Evolutionary conservation across 2,888 invertebrate species (phyloP).

Genomic region (Lithophane ornitopus): DNA sequence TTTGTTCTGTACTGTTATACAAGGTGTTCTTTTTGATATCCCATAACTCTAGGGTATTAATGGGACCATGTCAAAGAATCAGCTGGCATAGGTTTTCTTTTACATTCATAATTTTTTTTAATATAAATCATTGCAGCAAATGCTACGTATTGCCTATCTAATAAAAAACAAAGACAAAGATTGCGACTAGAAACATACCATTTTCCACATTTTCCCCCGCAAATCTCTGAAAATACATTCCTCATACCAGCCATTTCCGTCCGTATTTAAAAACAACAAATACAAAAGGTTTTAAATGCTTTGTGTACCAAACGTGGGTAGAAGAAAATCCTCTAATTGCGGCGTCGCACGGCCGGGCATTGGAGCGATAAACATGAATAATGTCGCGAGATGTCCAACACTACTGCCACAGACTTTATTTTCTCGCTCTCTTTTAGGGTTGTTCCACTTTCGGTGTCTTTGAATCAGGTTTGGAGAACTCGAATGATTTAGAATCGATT

Average conservation of each 20-base stretch:
- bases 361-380: constrained; percentile 88
- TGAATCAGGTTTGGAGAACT: constrained; percentile 47
- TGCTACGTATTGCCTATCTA: neutral
- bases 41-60: too few species aligned
- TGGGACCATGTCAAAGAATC: too few species aligned
- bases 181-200: neutral
- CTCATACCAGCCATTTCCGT: constrained; percentile 56
- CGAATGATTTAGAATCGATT: neutral
- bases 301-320: constrained; percentile 72
- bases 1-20: too few species aligned
- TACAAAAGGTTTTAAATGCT: constrained; percentile 69
- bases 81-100: too few species aligned
- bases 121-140: too few species aligned
- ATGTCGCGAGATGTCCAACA: constrained; percentile 86
- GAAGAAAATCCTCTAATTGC: constrained; percentile 87
- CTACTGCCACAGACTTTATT: constrained; percentile 81
- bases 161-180: neutral
- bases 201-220: neutral
- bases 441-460: constrained; percentile 45
- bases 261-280: constrained; percentile 63
- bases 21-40: too few species aligned
- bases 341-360: constrained; percentile 77
- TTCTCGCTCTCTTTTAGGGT: constrained; percentile 75
- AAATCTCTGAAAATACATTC: constrained; percentile 41
- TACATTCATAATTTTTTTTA: too few species aligned